Evolutionary conservation across 2,797 vertebrate genomes (phyloP), one percentile per base, ranked within the genome.

Genomic region (Loriculus beryllinus): DNA sequence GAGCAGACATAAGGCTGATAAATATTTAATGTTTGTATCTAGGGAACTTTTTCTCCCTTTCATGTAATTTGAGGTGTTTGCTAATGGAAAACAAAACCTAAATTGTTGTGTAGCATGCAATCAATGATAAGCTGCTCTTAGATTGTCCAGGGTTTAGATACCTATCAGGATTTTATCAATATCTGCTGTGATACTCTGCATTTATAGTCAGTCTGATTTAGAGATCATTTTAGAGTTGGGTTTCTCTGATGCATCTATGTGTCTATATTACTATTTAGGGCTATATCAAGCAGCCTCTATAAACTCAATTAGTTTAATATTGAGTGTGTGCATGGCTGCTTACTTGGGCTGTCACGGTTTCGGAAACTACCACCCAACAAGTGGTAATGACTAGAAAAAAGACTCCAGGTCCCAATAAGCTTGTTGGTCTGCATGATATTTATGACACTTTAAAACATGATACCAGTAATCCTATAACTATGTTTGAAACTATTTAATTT

Each of bases 1-100:
- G 86, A 93, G 79, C 86, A 96, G 94, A 94, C 88, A 67, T 86
- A 89, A 90, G 72, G 76, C 84, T 94, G 89, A 89, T 96, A 89
- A 96, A 96, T 93, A 91, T 81, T 96, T 96, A 88, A 94, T 79
- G 68, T 65, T 83, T 89, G 43, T 79, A 72, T 71, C 88, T 74
- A 79, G 91, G 84, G 65, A 94, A 90, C 54, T 90, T 92, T 81
- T 95, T 92, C 75, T 93, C 48, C 47, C 48, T 90, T 94, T 91
- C 70, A 42, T 81, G 76, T 89, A 87, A 91, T 94, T 91, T 87
- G 90, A 92, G 86, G 91, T 96, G 84, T 94, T 96, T 79, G 69
- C 80, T 96, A 82, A 88, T 81, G 89, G 88, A 94, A 95, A 91
- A 93, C 86, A 93, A 92, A 92, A 8, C 49, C 69, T 69, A 68